Conservation (phyloP, 2,888 invertebrate species). For the Cosmia pyralina region DNA sequence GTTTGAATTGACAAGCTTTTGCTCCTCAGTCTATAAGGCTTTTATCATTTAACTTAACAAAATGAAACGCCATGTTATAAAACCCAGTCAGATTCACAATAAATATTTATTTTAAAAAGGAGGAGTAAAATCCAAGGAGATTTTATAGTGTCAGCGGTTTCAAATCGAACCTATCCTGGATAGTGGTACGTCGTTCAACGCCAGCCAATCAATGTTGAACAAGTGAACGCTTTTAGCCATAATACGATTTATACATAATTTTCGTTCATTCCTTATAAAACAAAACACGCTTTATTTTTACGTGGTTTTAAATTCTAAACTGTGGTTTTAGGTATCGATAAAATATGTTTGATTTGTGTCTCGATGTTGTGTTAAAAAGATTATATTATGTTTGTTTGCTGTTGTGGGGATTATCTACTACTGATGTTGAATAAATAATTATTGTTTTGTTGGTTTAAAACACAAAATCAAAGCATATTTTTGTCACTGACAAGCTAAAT, state of each 20-base stretch:
- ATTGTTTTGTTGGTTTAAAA: neutral
- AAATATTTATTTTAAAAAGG: conserved; percentile 30
- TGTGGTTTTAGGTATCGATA: neutral
- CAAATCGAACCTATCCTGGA: conserved; percentile 57
- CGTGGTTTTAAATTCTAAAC: neutral
- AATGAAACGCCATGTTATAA: neutral
- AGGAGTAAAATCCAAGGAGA: conserved; percentile 38
- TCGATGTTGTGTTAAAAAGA: neutral
- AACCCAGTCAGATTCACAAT: conserved; percentile 13
- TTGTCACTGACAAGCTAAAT: neutral
- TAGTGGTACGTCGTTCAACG: conserved; percentile 65
- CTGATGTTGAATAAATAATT: neutral
- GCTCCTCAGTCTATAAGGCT: neutral
- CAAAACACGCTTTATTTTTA: conserved; percentile 24
- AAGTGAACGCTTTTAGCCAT: conserved; percentile 81
- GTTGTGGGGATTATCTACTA: neutral
- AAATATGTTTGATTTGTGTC: neutral
- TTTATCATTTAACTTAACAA: conserved; percentile 18
- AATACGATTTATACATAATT: conserved; percentile 29
- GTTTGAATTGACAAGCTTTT: neutral
- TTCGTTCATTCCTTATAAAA: conserved; percentile 1
- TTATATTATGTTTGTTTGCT: neutral
- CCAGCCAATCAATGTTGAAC: conserved; percentile 80
- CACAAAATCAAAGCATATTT: neutral
- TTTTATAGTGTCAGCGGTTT: conserved; percentile 43